A percentile compares a stretch with the other conserved stretches of the same genome.
These are phyloP conservation scores for Panurus biarmicus DNA, from an alignment of 2,113 vertebrate species.

Conservation along the genomic window DNA sequence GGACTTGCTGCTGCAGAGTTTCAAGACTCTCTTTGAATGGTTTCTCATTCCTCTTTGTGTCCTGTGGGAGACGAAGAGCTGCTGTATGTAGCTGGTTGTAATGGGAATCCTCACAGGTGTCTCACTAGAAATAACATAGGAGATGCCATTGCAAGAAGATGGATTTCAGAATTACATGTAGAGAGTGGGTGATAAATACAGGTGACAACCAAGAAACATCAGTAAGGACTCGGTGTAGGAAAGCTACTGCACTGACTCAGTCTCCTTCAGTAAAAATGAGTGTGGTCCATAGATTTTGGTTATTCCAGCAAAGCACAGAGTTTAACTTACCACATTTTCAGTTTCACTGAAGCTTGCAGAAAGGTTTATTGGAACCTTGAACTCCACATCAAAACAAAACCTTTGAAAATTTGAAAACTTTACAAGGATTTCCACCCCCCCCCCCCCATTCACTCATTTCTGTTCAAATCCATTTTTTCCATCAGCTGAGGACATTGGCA, in stretches of 20 bases:
- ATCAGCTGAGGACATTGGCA: neutral
- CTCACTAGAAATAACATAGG: neutral
- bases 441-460: neutral
- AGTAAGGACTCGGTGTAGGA: neutral
- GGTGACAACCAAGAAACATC: neutral
- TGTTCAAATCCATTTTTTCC: neutral
- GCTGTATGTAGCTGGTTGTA: neutral
- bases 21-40: neutral
- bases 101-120: neutral
- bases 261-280: neutral
- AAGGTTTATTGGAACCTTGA: neutral
- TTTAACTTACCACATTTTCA: neutral
- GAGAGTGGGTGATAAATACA: neutral
- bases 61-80: neutral
- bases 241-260: neutral
- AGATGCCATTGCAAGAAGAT: neutral
- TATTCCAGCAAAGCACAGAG: neutral
- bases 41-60: neutral
- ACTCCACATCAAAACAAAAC: neutral
- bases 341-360: neutral
- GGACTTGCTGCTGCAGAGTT: neutral
- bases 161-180: neutral
- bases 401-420: neutral
- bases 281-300: neutral
- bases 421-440: accelerated